These are phyloP conservation scores for Pristionchus mayeri DNA, from an alignment of 2,888 invertebrate species.

Conservation along the genomic window DNA sequence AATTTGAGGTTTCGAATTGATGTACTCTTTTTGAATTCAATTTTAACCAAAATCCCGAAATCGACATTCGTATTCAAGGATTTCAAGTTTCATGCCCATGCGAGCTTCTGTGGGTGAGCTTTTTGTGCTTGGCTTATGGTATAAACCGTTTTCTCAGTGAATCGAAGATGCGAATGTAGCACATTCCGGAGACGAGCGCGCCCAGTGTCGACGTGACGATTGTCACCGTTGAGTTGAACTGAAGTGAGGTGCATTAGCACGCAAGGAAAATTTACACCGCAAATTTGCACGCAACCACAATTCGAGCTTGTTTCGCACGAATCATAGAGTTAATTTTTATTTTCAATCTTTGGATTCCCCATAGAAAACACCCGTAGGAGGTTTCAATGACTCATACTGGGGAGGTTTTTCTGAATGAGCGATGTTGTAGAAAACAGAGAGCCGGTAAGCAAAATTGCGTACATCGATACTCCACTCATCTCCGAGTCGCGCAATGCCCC, in stretches of 20 bases:
- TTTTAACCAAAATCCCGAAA: too few relatives aligned
- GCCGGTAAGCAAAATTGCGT: background rate
- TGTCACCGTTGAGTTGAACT: conserved; percentile 1
- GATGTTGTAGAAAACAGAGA: too few relatives aligned
- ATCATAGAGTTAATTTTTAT: background rate
- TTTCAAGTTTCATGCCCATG: too few relatives aligned
- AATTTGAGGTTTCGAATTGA: too few relatives aligned
- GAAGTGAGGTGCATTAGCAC: background rate
- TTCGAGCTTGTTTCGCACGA: too few relatives aligned
- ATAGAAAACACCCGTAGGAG: background rate
- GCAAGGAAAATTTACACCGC: too few relatives aligned
- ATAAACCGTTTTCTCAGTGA: background rate
- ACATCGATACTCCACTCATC: background rate
- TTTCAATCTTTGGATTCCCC: background rate
- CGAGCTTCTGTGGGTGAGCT: too few relatives aligned
- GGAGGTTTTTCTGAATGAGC: too few relatives aligned
- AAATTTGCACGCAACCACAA: too few relatives aligned
- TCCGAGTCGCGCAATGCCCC: background rate
- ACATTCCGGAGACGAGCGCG: background rate
- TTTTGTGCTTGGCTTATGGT: background rate
- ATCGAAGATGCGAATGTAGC: background rate
- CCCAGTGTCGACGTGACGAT: background rate
- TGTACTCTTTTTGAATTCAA: too few relatives aligned
- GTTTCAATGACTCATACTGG: background rate
- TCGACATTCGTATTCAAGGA: background rate